Evolutionary conservation across 2,797 vertebrate species (phyloP), one percentile per base, ranked within the genome.

Genomic region (Astyanax mexicanus): DNA sequence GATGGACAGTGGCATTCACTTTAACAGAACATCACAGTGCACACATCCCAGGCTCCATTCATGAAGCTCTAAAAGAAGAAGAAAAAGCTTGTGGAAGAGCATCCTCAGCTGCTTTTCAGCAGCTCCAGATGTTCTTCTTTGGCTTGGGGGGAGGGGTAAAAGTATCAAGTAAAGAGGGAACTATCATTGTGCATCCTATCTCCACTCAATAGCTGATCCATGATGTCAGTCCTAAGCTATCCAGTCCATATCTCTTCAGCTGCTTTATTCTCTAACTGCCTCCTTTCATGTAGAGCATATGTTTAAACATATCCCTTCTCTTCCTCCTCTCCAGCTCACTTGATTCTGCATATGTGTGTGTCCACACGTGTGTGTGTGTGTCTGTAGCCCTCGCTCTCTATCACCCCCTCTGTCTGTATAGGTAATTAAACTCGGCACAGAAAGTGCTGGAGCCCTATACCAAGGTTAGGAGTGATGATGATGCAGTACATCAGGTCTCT

Each of bases 381-480:
- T 73, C 83, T 82, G 71, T 55, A 6, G 21, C 25, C 51, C 6
- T 66, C 49, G 27, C 32, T 45, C 9, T 60, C 57, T 37, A 19
- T 32, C 57, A 6, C 44, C 47, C 49, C 42, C 3, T 70, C 4
- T 47, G 23, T 35, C 32, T 60, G 15, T 44, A 49, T 65, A 66
- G 86, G 85, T 84, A 85, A 85, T 77, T 74, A 72, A 61, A 49
- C 60, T 57, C 66, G 76, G 72, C 79, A 72, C 84, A 86, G 77
- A 71, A 70, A 74, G 57, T 42, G n/a, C n/a, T n/a, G 49, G 66
- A 83, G 78, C 72, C 80, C 75, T 86, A 85, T 80, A 35, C 87
- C 90, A 93, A 91, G 90, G 91, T 92, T 91, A 77, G 84, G 81
- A 86, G 86, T 88, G 90, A 91, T 88, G 88, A 89, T 87, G 88